phyloP scores from a whole-genome alignment of 2,888 invertebrate species.

The Temnothorax ravouxi region DNA sequence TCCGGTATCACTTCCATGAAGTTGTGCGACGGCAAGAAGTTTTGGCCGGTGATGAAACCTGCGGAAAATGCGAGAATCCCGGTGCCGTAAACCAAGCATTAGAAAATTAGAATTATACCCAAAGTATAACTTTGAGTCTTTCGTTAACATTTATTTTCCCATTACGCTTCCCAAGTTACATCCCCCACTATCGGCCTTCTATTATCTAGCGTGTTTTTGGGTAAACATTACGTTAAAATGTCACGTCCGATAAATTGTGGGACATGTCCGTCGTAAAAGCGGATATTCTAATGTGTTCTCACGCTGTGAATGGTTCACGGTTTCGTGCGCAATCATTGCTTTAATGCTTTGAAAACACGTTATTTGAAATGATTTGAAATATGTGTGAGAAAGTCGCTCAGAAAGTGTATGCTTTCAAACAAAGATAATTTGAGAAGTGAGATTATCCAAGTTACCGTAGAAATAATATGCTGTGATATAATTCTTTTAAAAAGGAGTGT shows the following conservation, averaged over 20 bases:
- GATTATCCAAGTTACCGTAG: neutral
- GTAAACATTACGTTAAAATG: neutral
- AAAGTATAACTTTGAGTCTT: neutral
- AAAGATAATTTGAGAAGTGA: neutral
- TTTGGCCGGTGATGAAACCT: neutral
- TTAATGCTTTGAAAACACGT: neutral
- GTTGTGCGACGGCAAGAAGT: constrained; percentile 90
- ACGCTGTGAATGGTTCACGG: neutral
- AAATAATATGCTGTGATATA: neutral
- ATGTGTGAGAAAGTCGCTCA: neutral
- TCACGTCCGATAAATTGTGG: neutral
- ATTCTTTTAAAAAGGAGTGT: neutral
- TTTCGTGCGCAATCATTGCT: constrained; percentile 10
- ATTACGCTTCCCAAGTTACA: neutral
- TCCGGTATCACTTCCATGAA: constrained; percentile 89
- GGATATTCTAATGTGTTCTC: neutral
- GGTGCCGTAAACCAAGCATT: neutral
- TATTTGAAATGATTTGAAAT: neutral
- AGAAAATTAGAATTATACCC: neutral
- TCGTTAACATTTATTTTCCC: neutral
- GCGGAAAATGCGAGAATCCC: neutral
- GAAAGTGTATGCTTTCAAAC: neutral
- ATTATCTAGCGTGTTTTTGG: neutral
- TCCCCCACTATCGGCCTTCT: neutral
- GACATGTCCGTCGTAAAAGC: neutral